Base-by-base conservation (phyloP, 2,797 vertebrate genomes). In the Sarcophilus harrisii region DNA sequence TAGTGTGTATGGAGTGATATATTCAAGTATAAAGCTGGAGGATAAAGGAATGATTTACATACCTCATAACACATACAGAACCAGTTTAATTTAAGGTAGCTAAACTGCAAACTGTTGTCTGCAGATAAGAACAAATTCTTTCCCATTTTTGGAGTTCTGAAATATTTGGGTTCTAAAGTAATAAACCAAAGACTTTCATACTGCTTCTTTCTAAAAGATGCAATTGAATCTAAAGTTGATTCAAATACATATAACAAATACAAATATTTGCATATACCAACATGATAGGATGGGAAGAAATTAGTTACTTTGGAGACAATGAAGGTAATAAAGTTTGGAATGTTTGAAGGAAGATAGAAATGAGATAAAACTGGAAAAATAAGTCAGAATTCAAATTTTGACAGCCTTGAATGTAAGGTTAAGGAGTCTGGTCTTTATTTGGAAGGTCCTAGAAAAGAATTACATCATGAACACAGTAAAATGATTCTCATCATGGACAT, bases 1-100 rank as follows among this genome's bases (percentile, higher is more conserved):
- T 96, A 95, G 95, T 92, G 62, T 90, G 16, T 0, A 60, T 58
- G 49, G 73, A 97, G 95, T 57, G 58, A 95, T 55, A 16, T 62
- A 38, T 95, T 97, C 45, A 32, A 97, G 4, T 73, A 96, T 38
- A 90, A 90, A 93, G 91, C 52, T 45, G 58, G 49, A 96, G 58
- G 29, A 57, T 45, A 91, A 98, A 97, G 93, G 58, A 45, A 30
- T 59, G 14, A 96, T 94, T 96, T 96, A 8, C 21, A 96, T 92
- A 52, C 93, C 66, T 58, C 49, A 45, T 94, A 95, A 96, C 93
- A 91, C 1, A 94, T 97, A 93, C 11, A 81, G 58, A 95, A 55
- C 5, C 66, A 87, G 28, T n/a, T 18, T 92, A 11, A 94, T 5
- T 91, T 73, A 95, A 29, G 0, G 10, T 93, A 92, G 91, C 0